Evolutionary conservation across 2,888 invertebrate species (phyloP).

Genomic region (Keiferia lycopersicella): DNA sequence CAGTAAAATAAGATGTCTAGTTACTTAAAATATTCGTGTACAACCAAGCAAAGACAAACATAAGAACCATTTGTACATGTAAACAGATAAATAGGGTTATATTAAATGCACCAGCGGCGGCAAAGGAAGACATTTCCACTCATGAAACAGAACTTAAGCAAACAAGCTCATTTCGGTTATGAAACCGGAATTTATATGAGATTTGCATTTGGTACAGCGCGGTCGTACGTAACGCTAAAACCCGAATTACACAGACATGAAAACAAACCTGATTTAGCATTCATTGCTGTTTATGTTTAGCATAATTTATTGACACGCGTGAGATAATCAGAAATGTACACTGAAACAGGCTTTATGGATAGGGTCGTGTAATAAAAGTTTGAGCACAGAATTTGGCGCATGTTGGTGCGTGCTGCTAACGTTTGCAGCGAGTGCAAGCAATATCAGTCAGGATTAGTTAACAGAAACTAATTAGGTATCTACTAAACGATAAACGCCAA

Average conservation of each 20-base stretch:
- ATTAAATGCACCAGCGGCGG: neutral
- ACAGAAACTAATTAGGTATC: constrained; percentile 22
- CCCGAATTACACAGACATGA: too few relatives aligned
- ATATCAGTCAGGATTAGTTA: constrained; percentile 6
- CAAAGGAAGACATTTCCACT: constrained; percentile 9
- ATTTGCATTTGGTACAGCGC: constrained; percentile 19
- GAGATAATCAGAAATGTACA: too few relatives aligned
- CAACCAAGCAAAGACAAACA: neutral
- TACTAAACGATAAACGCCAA: neutral
- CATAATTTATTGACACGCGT: too few relatives aligned
- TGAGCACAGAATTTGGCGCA: neutral
- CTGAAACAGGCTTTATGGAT: too few relatives aligned
- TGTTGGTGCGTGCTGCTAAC: neutral
- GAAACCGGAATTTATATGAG: constrained; percentile 22
- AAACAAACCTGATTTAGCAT: too few relatives aligned
- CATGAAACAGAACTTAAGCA: constrained; percentile 12
- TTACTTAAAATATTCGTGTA: neutral
- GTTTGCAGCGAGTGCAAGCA: neutral
- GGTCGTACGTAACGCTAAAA: constrained; percentile 6
- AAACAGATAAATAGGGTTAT: neutral
- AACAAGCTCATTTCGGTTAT: constrained; percentile 22
- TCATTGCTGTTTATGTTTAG: too few relatives aligned
- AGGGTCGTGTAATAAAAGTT: too few relatives aligned
- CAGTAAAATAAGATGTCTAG: neutral
- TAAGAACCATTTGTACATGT: neutral